Conservation (phyloP, 2,888 invertebrate genomes). For the Volucella zonaria region DNA sequence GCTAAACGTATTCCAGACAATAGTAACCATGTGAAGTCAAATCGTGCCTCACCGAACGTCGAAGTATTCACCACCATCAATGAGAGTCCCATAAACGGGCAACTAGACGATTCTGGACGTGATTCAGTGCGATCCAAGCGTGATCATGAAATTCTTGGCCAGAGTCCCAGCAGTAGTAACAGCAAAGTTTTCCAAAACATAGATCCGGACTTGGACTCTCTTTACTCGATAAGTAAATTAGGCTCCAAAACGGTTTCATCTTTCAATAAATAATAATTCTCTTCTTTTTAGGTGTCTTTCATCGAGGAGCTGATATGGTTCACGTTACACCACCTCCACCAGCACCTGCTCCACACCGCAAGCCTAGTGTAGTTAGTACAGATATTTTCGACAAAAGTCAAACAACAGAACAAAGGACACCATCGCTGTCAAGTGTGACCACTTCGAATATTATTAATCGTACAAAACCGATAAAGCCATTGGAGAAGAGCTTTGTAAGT, state of each 20-base stretch:
- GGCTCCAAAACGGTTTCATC: not conserved
- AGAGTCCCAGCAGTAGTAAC: constrained; percentile 80
- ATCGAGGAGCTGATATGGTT: constrained; percentile 80
- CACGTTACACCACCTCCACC: constrained; percentile 88
- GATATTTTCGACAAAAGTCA: constrained; percentile 68
- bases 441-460: constrained; percentile 56
- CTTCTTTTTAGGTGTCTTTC: constrained; percentile 79
- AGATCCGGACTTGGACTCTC: constrained; percentile 87
- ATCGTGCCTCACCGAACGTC: constrained; percentile 66
- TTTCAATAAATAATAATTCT: not conserved
- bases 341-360: constrained; percentile 89
- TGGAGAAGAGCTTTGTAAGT: constrained; percentile 54
- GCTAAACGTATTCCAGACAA: constrained; percentile 80
- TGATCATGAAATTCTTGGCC: constrained; percentile 79
- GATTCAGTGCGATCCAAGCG: constrained; percentile 75
- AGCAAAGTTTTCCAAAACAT: constrained; percentile 83
- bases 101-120: constrained; percentile 75
- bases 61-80: constrained; percentile 73
- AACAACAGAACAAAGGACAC: constrained; percentile 56
- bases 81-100: constrained; percentile 79
- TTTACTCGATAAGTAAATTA: constrained; percentile 88
- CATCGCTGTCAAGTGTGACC: constrained; percentile 26
- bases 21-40: constrained; percentile 76
- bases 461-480: constrained; percentile 59
- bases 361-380: constrained; percentile 79